phyloP scores from a whole-genome alignment of 2,797 vertebrate genomes.

The Peromyscus melanophrys region DNA sequence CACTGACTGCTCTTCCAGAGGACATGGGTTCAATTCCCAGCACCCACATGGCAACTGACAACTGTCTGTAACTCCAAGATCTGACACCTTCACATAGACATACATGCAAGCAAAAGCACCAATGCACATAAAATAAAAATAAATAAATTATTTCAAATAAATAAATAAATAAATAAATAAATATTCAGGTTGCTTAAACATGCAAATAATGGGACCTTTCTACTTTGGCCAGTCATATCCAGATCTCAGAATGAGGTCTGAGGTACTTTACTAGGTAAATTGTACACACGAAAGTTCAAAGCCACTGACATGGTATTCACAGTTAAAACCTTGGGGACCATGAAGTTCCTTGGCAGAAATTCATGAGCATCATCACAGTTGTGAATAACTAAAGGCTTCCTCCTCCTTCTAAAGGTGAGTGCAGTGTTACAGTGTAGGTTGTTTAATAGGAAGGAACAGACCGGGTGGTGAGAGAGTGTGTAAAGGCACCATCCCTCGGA shows the following conservation, averaged over 20 bases:
- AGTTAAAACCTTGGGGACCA: neutral
- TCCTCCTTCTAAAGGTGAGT: neutral
- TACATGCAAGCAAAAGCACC: neutral
- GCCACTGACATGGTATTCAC: neutral
- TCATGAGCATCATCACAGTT: slow-evolving; percentile 33
- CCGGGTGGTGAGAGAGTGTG: neutral
- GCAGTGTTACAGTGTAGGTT: neutral
- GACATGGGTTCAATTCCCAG: no score
- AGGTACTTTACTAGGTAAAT: neutral
- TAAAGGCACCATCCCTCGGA: neutral
- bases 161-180: no score
- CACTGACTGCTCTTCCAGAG: no score
- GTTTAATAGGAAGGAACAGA: slow-evolving; percentile 33
- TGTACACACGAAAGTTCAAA: neutral
- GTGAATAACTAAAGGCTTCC: neutral
- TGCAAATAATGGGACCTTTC: neutral
- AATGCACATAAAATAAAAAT: no score
- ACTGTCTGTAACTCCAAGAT: no score
- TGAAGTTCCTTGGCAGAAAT: neutral
- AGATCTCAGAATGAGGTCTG: neutral
- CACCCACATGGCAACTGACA: no score
- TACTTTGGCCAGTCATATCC: neutral
- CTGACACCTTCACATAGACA: no score
- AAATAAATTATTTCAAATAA: no score
- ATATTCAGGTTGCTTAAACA: slow-evolving; percentile 8